phyloP scores from a whole-genome alignment of 1,140 invertebrate genomes.

The Halesus radiatus region DNA sequence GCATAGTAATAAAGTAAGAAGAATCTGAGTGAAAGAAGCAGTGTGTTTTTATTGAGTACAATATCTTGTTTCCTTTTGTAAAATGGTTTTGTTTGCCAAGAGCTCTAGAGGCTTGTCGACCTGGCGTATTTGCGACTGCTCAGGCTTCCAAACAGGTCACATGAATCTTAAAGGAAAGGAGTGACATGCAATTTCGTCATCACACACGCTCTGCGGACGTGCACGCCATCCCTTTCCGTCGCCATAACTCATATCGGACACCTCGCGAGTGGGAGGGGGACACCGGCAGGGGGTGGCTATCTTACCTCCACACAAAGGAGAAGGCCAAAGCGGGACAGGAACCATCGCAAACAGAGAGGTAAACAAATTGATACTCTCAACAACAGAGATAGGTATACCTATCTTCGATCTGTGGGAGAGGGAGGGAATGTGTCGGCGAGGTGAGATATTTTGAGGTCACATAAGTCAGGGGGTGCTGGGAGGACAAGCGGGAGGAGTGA shows the following conservation, averaged over 20 bases:
- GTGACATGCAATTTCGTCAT: slow-evolving; percentile 58
- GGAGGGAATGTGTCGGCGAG: slow-evolving; percentile 9
- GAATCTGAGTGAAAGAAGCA: no score
- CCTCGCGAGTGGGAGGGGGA: slow-evolving; percentile 47
- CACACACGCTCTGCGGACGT: slow-evolving; percentile 56
- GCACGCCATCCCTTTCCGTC: slow-evolving; percentile 57
- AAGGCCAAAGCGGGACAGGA: slow-evolving; percentile 21
- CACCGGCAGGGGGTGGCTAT: slow-evolving; percentile 25
- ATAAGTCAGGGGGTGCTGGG: not conserved
- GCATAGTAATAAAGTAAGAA: no score
- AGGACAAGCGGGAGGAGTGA: not conserved
- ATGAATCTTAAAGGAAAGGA: slow-evolving; percentile 57
- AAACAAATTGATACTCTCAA: slow-evolving; percentile 42
- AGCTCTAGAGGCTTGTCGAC: not conserved
- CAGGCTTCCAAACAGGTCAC: slow-evolving; percentile 55
- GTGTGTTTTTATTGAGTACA: no score
- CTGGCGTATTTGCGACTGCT: slow-evolving; percentile 5
- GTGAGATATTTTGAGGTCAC: slow-evolving; percentile 39
- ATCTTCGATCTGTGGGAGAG: slow-evolving; percentile 8
- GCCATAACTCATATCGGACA: slow-evolving; percentile 58
- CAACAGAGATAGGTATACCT: slow-evolving; percentile 27
- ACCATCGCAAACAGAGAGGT: slow-evolving; percentile 42
- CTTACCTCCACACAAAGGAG: slow-evolving; percentile 29
- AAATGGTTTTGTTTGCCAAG: not conserved
- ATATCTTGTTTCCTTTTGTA: not conserved